phyloP scores from a whole-genome alignment of 1,140 invertebrate species.

The Nephotettix cincticeps region DNA sequence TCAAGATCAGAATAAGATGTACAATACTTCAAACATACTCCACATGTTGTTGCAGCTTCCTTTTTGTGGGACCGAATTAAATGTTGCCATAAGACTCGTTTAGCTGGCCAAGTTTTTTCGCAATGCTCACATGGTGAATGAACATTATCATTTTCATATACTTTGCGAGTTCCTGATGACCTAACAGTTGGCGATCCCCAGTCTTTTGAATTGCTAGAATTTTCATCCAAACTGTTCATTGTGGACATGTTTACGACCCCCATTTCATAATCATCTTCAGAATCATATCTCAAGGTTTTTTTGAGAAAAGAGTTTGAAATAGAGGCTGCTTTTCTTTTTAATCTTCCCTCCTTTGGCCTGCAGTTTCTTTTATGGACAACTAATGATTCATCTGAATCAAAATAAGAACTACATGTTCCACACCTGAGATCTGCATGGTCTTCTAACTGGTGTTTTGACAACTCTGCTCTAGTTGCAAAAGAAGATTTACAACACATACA shows the following conservation, averaged over 20 bases:
- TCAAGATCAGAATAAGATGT: slow-evolving; percentile 52
- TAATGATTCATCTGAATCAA: slow-evolving; percentile 24
- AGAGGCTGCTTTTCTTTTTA: slow-evolving; percentile 11
- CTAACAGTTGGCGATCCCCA: background rate
- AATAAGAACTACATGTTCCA: background rate
- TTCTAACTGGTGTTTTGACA: slow-evolving; percentile 24
- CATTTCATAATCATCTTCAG: slow-evolving; percentile 10
- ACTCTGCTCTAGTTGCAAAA: background rate
- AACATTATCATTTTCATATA: slow-evolving; percentile 33
- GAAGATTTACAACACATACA: background rate
- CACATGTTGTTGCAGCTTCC: slow-evolving; percentile 59
- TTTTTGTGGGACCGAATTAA: slow-evolving; percentile 58
- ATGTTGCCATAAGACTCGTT: slow-evolving; percentile 63
- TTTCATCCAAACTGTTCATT: background rate
- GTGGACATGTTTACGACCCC: background rate
- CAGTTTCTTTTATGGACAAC: background rate
- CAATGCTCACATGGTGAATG: slow-evolving; percentile 55
- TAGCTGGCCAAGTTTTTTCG: slow-evolving; percentile 60
- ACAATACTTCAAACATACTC: slow-evolving; percentile 59
- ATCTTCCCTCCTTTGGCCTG: slow-evolving; percentile 18
- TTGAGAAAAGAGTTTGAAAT: background rate
- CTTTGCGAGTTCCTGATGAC: slow-evolving; percentile 29
- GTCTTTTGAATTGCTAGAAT: slow-evolving; percentile 2
- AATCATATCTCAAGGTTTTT: slow-evolving; percentile 17
- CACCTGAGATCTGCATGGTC: background rate